A percentile compares a stretch with the other conserved stretches of the same genome.
Conservation (phyloP, 2,888 invertebrate genomes). For the Argyresthia albistria region DNA sequence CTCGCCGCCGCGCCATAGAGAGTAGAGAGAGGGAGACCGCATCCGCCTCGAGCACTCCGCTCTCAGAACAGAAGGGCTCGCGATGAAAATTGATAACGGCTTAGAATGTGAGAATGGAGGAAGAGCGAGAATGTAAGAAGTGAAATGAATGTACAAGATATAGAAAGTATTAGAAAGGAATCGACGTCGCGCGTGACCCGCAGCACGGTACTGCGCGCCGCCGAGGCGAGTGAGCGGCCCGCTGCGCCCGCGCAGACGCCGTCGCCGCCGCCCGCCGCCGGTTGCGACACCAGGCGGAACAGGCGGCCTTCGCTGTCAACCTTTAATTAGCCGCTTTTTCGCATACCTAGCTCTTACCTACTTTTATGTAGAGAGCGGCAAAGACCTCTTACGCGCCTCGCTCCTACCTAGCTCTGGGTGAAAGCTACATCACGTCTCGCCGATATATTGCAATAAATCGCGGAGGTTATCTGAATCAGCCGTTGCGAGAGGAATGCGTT, state of each 20-base stretch:
- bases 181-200: constrained; percentile 64
- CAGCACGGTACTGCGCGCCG: constrained; percentile 23
- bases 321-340: constrained; percentile 54
- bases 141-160: constrained; percentile 39
- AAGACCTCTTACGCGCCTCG: no score
- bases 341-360: constrained; percentile 24
- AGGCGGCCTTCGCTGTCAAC: constrained; percentile 61
- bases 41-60: constrained; percentile 16
- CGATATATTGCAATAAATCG: no score
- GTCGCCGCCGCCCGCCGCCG: no score
- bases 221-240: constrained; percentile 51
- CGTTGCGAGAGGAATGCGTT: no score
- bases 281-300: constrained; percentile 57
- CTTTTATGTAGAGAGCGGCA: not conserved
- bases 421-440: no score
- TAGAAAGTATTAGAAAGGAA: constrained; percentile 72
- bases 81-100: constrained; percentile 32
- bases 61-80: constrained; percentile 16
- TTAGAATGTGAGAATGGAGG: constrained; percentile 33
- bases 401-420: no score
- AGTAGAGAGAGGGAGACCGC: constrained; percentile 14
- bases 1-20: no score
- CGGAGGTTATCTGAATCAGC: no score
- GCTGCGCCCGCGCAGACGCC: constrained; percentile 23
- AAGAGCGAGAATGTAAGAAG: constrained; percentile 44